Conservation (phyloP, 2,113 vertebrate genomes). For the Recurvirostra avosetta region DNA sequence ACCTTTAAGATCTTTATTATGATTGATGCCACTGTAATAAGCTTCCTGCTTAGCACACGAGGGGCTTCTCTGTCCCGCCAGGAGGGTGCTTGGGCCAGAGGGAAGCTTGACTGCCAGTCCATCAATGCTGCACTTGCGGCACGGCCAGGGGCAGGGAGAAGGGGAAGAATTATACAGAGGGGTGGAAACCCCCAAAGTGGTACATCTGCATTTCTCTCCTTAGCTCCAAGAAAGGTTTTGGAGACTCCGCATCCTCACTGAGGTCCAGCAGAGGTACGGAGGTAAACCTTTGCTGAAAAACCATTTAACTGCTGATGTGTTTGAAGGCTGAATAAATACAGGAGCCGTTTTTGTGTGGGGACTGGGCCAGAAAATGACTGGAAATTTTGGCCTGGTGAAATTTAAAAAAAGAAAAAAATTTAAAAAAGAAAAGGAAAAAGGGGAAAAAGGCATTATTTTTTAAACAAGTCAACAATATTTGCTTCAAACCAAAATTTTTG, state of each 20-base stretch:
- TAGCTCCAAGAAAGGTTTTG: neutral
- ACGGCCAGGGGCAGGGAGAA: neutral
- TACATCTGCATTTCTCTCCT: neutral
- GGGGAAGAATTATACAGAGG: neutral
- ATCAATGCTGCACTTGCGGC: accelerated
- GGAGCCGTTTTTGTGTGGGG: neutral
- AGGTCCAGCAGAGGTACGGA: neutral
- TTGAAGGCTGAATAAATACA: neutral
- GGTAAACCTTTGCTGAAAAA: neutral
- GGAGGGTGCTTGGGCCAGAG: neutral
- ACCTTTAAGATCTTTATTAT: neutral
- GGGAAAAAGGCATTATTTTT: neutral
- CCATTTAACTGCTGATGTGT: neutral
- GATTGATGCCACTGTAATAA: neutral
- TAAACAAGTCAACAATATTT: neutral
- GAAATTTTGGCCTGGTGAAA: neutral
- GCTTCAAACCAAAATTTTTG: neutral
- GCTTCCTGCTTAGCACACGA: accelerated
- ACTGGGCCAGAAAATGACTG: neutral
- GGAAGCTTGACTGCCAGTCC: neutral
- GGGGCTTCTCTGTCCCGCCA: neutral
- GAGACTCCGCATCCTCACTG: neutral
- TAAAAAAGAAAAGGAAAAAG: too few relatives aligned
- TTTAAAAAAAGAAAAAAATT: neutral
- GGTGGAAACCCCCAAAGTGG: neutral